A percentile compares a stretch with the other conserved stretches of the same genome.
phyloP scores from a whole-genome alignment of 2,113 vertebrate species.

The Cnemophilus loriae region DNA sequence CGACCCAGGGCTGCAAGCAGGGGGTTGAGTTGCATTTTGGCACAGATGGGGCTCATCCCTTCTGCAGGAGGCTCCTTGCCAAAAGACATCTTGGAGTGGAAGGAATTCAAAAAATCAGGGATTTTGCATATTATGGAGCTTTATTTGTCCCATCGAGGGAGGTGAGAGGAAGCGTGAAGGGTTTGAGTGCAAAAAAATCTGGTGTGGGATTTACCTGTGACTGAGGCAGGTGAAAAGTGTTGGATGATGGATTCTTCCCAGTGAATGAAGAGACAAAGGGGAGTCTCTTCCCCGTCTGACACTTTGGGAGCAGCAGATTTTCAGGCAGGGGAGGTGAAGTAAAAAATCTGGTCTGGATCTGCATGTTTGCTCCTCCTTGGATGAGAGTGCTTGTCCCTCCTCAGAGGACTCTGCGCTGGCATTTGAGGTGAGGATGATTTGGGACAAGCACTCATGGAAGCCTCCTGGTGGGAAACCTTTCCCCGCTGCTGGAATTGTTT shows the following conservation, averaged over 20 bases:
- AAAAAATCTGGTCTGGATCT: conserved; percentile 65
- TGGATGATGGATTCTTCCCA: conserved; percentile 51
- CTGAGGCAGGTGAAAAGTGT: conserved; percentile 53
- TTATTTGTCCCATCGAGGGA: conserved; percentile 16
- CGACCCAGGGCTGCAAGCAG: conserved; percentile 1
- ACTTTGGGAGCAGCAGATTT: conserved; percentile 42
- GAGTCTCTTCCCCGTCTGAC: conserved; percentile 56
- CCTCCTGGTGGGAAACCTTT: not conserved
- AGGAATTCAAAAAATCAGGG: conserved; percentile 27
- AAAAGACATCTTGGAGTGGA: conserved; percentile 42
- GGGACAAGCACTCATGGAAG: not conserved
- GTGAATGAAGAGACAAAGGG: conserved; percentile 57
- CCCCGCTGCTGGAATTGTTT: not conserved
- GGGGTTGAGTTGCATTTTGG: conserved; percentile 47
- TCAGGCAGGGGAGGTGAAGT: conserved; percentile 39
- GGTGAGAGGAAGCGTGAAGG: not conserved
- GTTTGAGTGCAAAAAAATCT: not conserved
- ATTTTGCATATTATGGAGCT: conserved; percentile 15
- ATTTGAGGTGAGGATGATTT: not conserved
- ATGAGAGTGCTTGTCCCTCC: not conserved
- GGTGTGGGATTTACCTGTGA: conserved; percentile 55
- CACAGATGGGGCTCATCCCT: conserved; percentile 42
- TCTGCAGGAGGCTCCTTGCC: conserved; percentile 43
- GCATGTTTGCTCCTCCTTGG: not conserved
- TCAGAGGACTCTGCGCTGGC: not conserved